Conservation (phyloP, 2,113 vertebrate species). For the Trogon melanurus region DNA sequence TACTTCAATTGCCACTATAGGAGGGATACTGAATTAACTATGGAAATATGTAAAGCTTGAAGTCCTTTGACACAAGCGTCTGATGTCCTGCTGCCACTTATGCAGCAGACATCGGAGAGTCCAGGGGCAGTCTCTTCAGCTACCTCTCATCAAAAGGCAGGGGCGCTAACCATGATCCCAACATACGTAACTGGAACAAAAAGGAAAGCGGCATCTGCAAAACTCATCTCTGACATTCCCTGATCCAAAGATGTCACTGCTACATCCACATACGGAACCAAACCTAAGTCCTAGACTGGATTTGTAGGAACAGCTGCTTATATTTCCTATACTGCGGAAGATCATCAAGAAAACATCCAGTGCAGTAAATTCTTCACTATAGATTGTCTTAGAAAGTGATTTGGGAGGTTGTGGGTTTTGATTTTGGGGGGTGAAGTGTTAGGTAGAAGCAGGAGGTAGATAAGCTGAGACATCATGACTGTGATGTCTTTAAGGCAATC, state of each 20-base stretch:
- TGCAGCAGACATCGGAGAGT: background rate
- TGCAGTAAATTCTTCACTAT: background rate
- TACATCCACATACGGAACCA: background rate
- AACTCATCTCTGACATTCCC: background rate
- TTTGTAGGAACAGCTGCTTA: background rate
- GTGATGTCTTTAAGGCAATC: background rate
- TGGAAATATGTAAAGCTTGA: background rate
- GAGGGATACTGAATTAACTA: background rate
- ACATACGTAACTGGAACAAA: background rate
- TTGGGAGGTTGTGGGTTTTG: background rate
- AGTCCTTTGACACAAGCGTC: background rate
- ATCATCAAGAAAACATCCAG: background rate
- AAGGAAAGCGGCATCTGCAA: background rate
- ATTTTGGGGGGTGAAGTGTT: accelerated
- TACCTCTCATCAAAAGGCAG: background rate
- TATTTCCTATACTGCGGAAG: background rate
- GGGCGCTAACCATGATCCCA: background rate
- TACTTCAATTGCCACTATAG: background rate
- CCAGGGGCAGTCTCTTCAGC: background rate
- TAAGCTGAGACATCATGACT: background rate
- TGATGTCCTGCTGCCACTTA: background rate
- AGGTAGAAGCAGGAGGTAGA: background rate
- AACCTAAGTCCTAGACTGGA: background rate
- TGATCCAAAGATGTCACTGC: background rate
- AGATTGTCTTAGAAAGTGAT: background rate